Evolutionary conservation across 2,888 invertebrate genomes (phyloP), one percentile per base, ranked within the genome.

Genomic region (Troides helena): DNA sequence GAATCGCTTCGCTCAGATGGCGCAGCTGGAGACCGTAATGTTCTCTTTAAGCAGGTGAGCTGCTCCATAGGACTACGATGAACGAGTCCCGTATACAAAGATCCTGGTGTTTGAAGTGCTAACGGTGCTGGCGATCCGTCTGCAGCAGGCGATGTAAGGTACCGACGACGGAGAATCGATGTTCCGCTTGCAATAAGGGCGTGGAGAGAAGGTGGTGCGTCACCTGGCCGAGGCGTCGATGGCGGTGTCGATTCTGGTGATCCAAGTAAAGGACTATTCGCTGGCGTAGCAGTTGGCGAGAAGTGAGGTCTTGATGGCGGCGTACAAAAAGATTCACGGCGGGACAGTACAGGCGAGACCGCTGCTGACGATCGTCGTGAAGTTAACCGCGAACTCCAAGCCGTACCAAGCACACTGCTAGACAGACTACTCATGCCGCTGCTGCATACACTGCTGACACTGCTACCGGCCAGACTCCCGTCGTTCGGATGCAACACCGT

Each of bases 401-500:
- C 91, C 79, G 92, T 94, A 74, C 93, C 92, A 46, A 92, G 82
- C 80, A 93, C 87, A 82, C 87, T 83, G 83, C 87, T 85, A 43
- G 87, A 78, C 36, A 92, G 91, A 59, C 94, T 94, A 77, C 93
- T 94, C 81, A 94, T 93, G 66, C 94, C 93, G 79, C 94, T 94
- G 73, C 93, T 93, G 77, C 93, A 93, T 46, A 94, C 89, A 80
- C 94, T 95, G 76, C 93, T 89, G 58, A 95, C 95, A 73, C 94
- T 94, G 69, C 95, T 95, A 69, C 95, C 95, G 62, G 95, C 94
- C 72, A 95, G 91, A 69, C 95, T 95, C 72, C 96, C 96, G 85
- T 98, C 98, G 84, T 97, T 97, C 0, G 98, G 98, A 89, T 98
- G 98, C 88, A 97, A 94, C 21, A 98, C 97, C 72, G 96, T 97